Percentiles rank a stretch among this genome's conserved stretches.
Conservation (phyloP, 2,888 invertebrate species). For the Morinoia aosen region DNA sequence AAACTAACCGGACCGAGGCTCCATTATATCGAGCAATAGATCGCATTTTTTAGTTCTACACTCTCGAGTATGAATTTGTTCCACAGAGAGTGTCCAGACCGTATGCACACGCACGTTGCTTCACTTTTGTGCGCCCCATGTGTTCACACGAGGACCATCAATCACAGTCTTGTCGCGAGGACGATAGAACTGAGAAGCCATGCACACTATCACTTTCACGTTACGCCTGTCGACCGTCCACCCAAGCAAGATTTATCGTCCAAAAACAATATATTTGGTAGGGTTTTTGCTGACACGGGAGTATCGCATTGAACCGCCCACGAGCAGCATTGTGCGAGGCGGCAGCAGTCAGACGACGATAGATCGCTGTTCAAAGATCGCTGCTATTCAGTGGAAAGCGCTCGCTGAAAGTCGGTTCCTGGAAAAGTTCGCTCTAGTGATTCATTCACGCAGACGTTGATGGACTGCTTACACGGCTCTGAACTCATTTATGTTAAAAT, state of each 20-base stretch:
- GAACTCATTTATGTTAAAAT: background rate
- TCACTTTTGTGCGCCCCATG: background rate
- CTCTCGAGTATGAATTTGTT: background rate
- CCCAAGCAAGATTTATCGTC: constrained; percentile 35
- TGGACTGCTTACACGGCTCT: background rate
- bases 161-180: background rate
- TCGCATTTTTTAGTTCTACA: background rate
- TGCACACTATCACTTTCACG: constrained; percentile 34
- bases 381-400: background rate
- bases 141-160: constrained; percentile 19
- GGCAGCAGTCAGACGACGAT: constrained; percentile 28
- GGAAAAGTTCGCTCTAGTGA: background rate
- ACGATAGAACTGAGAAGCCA: background rate
- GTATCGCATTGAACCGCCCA: background rate
- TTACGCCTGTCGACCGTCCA: constrained; percentile 28
- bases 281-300: constrained; percentile 37
- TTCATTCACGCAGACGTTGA: background rate
- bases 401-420: background rate
- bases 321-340: background rate
- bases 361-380: constrained; percentile 10
- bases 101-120: background rate
- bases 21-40: background rate
- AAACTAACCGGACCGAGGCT: background rate
- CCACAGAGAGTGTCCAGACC: background rate
- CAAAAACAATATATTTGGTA: constrained; percentile 34